Conservation (phyloP, 2,113 vertebrate species). For the Strix uralensis region DNA sequence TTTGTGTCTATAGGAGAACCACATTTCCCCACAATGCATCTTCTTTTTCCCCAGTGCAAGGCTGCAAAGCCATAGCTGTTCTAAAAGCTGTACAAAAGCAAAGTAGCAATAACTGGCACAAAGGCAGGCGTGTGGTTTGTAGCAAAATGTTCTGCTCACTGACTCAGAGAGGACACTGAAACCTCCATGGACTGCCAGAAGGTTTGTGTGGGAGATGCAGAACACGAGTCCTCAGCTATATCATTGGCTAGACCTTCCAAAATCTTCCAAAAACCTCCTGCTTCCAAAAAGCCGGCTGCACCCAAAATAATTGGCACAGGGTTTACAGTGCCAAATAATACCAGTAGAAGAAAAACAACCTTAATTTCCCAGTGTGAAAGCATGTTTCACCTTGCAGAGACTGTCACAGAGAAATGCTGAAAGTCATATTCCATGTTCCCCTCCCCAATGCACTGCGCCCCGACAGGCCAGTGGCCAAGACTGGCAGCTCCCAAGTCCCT, state of each 20-base stretch:
- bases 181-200: background rate
- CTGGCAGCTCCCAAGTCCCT: background rate
- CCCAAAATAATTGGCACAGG: background rate
- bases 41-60: background rate
- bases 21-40: background rate
- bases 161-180: slow-evolving; percentile 8
- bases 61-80: background rate
- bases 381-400: background rate
- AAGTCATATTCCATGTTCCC: background rate
- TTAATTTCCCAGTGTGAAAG: background rate
- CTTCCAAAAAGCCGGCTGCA: background rate
- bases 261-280: background rate
- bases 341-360: background rate
- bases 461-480: background rate
- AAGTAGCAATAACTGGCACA: background rate
- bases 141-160: background rate
- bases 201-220: slow-evolving; percentile 3
- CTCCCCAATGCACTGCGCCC: background rate
- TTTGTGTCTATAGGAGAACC: background rate
- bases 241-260: background rate
- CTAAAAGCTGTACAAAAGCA: background rate
- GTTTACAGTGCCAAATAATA: background rate
- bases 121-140: background rate
- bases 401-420: background rate
- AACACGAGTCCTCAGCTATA: background rate